phyloP scores from a whole-genome alignment of 2,797 vertebrate genomes.

The Myripristis murdjan region DNA sequence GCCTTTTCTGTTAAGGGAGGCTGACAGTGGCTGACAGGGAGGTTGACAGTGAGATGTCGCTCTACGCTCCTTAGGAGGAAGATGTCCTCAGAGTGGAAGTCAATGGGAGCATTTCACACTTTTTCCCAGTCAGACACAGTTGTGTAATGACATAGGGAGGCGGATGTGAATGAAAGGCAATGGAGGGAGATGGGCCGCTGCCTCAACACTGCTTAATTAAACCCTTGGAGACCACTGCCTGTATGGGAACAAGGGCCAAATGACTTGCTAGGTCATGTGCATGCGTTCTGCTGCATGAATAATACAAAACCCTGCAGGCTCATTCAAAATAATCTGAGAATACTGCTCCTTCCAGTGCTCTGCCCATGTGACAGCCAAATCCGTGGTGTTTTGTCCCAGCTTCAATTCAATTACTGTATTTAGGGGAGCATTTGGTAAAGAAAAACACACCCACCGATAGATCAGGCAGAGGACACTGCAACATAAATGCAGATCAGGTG shows the following conservation, averaged over 20 bases:
- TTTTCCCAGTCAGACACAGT: slow-evolving; percentile 48
- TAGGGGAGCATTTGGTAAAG: slow-evolving; percentile 16
- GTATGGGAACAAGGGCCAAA: slow-evolving; percentile 79
- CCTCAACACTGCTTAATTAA: slow-evolving; percentile 83
- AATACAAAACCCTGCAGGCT: slow-evolving; percentile 82
- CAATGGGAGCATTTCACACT: slow-evolving; percentile 56
- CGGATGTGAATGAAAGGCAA: slow-evolving; percentile 68
- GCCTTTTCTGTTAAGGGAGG: slow-evolving; percentile 54
- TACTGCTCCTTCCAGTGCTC: slow-evolving; percentile 57
- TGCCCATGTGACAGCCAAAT: slow-evolving; percentile 63
- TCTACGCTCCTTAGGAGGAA: slow-evolving; percentile 54
- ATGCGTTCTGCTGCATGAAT: slow-evolving; percentile 80
- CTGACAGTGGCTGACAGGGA: slow-evolving; percentile 51
- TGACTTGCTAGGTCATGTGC: slow-evolving; percentile 82
- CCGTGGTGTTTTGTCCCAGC: slow-evolving; percentile 49
- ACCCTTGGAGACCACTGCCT: slow-evolving; percentile 79
- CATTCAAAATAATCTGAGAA: slow-evolving; percentile 75
- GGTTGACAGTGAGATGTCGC: slow-evolving; percentile 47
- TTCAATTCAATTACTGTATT: slow-evolving; percentile 37
- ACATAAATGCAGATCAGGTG: slow-evolving; percentile 24
- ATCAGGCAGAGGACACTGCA: no score
- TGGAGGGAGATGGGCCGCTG: slow-evolving; percentile 70
- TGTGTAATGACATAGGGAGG: slow-evolving; percentile 58
- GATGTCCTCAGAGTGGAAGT: slow-evolving; percentile 61
- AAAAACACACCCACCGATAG: background rate